Percentiles rank a stretch among this genome's conserved stretches.
phyloP scores from a whole-genome alignment of 2,888 invertebrate species.

The Leptothorax acervorum region DNA sequence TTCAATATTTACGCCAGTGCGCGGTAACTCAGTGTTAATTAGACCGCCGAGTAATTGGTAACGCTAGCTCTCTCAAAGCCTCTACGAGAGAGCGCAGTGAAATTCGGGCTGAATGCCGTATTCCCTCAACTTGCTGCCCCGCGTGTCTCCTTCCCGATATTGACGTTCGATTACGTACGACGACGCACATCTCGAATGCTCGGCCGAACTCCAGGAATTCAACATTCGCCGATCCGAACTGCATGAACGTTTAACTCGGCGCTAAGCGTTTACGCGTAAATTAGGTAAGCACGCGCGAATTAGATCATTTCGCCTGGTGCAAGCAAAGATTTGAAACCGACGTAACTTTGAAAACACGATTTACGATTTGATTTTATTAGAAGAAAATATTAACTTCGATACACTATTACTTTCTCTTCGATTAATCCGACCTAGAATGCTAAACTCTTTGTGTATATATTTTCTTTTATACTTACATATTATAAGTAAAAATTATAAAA shows the following conservation, averaged over 20 bases:
- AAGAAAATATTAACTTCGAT: neutral
- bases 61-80: constrained; percentile 72
- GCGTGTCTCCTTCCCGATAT: constrained; percentile 37
- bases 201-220: constrained; percentile 28
- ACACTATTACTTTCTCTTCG: neutral
- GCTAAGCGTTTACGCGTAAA: neutral
- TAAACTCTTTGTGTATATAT: neutral
- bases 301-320: neutral
- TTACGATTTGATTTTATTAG: neutral
- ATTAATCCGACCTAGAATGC: neutral
- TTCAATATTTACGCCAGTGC: constrained; percentile 79
- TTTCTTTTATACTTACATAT: neutral
- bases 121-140: neutral
- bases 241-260: constrained; percentile 32
- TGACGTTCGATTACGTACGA: constrained; percentile 39
- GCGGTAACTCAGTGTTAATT: constrained; percentile 77
- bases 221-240: constrained; percentile 7
- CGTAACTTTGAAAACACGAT: neutral
- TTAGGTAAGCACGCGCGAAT: neutral
- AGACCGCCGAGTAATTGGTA: constrained; percentile 74
- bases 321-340: neutral
- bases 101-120: constrained; percentile 44
- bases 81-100: constrained; percentile 48
- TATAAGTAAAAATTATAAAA: neutral
- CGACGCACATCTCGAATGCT: constrained; percentile 23